A percentile compares a stretch with the other conserved stretches of the same genome.
Conservation (phyloP, 2,888 invertebrate genomes). For the Standfussiana lucernea region DNA sequence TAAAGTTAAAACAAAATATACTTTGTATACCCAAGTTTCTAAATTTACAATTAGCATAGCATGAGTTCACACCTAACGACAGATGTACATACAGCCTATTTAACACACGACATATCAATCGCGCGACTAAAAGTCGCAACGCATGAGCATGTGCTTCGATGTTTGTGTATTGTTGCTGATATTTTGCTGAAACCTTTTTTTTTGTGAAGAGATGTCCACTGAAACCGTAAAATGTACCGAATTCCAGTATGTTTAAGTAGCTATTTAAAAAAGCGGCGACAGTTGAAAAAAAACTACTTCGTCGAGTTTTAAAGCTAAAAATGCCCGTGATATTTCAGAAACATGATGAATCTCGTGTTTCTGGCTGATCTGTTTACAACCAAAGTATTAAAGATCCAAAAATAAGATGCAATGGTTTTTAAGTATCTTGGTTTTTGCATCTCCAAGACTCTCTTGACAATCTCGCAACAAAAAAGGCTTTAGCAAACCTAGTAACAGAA, state of each 20-base stretch:
- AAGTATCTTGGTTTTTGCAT: not conserved
- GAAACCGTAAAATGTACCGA: not conserved
- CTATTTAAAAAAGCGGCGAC: not conserved
- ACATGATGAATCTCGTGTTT: not conserved
- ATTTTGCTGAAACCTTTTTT: conserved; percentile 37
- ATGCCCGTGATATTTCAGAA: not conserved
- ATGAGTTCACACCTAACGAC: conserved; percentile 26
- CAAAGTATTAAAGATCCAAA: not conserved
- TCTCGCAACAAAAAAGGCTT: conserved; percentile 35
- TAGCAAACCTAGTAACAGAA: conserved; percentile 21
- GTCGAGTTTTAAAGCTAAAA: not conserved
- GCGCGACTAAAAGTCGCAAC: conserved; percentile 53
- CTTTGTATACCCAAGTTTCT: conserved; percentile 25
- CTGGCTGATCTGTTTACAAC: not conserved
- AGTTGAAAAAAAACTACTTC: not conserved
- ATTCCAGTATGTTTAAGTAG: not conserved
- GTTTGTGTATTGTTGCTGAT: conserved; percentile 44
- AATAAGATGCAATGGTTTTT: not conserved
- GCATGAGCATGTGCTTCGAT: conserved; percentile 70
- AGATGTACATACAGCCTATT: conserved; percentile 57
- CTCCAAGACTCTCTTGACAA: not conserved
- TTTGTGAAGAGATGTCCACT: not conserved
- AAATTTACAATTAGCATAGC: not conserved
- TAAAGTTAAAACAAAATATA: not conserved
- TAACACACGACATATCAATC: conserved; percentile 48